phyloP scores from a whole-genome alignment of 2,888 invertebrate genomes.

The Cecidostiba fungosa region DNA sequence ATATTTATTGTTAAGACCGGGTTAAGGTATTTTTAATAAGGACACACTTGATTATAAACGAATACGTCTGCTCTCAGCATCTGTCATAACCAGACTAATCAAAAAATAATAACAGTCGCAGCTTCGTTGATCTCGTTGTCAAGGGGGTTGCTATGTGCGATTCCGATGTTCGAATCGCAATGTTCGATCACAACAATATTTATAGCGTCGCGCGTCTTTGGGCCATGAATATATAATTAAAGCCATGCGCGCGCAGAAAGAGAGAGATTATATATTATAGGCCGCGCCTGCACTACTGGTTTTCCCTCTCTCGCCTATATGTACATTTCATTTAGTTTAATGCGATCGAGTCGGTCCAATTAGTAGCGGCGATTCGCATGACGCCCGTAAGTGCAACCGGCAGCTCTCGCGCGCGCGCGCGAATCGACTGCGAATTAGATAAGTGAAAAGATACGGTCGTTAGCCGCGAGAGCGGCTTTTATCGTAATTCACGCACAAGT shows the following conservation, averaged over 20 bases:
- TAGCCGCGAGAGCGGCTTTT: constrained; percentile 64
- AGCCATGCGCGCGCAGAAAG: background rate
- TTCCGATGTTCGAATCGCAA: too few species aligned
- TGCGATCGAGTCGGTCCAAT: constrained; percentile 68
- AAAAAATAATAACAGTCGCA: too few species aligned
- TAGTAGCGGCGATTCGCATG: constrained; percentile 68
- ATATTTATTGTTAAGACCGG: too few species aligned
- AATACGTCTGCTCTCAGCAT: too few species aligned
- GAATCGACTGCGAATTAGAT: constrained; percentile 55
- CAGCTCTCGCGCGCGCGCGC: constrained; percentile 42
- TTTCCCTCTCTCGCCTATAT: background rate
- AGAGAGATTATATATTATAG: too few species aligned
- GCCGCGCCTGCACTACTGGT: background rate
- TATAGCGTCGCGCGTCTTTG: background rate
- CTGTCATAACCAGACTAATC: too few species aligned
- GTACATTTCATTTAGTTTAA: constrained; percentile 67
- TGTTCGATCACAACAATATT: background rate
- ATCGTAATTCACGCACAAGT: constrained; percentile 61
- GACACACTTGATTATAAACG: too few species aligned
- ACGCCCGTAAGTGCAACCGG: constrained; percentile 65
- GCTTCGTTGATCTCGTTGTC: too few species aligned
- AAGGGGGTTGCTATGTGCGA: too few species aligned
- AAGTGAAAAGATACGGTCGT: constrained; percentile 68
- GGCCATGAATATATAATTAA: constrained; percentile 41
- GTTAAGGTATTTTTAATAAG: too few species aligned